Evolutionary conservation across 2,888 invertebrate species (phyloP).

Genomic region (Celastrina argiolus): DNA sequence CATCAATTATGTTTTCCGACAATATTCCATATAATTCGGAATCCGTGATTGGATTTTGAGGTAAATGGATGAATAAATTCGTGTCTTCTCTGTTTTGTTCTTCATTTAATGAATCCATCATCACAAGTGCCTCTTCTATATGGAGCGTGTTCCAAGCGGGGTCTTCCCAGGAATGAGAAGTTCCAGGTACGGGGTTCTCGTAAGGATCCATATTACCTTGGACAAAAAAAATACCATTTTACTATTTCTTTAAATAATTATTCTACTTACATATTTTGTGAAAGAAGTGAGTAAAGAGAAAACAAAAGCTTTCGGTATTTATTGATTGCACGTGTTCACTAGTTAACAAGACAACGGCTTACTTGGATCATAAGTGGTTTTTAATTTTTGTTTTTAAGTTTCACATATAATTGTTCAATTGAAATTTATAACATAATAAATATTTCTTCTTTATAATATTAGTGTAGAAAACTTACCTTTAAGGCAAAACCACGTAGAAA

Average conservation of each 20-base stretch:
- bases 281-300: slow-evolving; percentile 15
- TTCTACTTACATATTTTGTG: slow-evolving; percentile 19
- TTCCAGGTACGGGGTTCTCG: slow-evolving; percentile 26
- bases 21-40: slow-evolving; percentile 25
- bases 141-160: slow-evolving; percentile 27
- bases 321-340: slow-evolving; percentile 21
- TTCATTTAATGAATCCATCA: slow-evolving; percentile 20
- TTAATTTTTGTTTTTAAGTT: slow-evolving; percentile 8
- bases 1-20: slow-evolving; percentile 27
- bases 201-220: slow-evolving; percentile 25
- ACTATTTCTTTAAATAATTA: slow-evolving; percentile 22
- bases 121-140: slow-evolving; percentile 15
- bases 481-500: background rate
- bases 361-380: slow-evolving; percentile 3
- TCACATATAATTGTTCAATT: background rate
- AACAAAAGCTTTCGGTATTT: slow-evolving; percentile 17
- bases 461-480: background rate
- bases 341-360: slow-evolving; percentile 21
- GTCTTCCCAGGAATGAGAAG: slow-evolving; percentile 29
- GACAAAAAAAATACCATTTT: slow-evolving; percentile 21
- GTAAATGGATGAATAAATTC: slow-evolving; percentile 20
- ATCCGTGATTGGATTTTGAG: slow-evolving; percentile 20
- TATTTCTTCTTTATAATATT: too few species aligned
- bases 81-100: slow-evolving; percentile 25
- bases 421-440: background rate